phyloP scores from a whole-genome alignment of 2,797 vertebrate species.

The Macropus fuliginosus region DNA sequence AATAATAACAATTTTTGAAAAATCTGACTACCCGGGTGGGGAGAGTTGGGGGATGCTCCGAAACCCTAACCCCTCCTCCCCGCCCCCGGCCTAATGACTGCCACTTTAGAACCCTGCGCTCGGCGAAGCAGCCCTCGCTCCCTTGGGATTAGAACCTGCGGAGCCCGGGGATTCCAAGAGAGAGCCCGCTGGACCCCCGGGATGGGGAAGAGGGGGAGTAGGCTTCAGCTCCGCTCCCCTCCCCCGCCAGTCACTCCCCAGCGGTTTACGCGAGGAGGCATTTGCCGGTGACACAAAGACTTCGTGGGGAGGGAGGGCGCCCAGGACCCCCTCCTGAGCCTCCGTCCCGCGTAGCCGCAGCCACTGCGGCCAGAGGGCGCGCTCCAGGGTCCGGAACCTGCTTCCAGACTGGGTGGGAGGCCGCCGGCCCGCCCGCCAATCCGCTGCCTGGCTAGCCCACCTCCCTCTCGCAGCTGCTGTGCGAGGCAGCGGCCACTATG shows the following conservation, averaged over 20 bases:
- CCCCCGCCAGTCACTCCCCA: background rate
- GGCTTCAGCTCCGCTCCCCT: background rate
- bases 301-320: background rate
- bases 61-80: background rate
- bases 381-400: background rate
- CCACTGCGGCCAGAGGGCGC: background rate
- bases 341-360: background rate
- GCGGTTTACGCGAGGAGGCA: background rate
- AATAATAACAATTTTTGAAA: background rate
- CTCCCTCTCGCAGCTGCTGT: constrained; percentile 22
- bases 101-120: constrained; percentile 14
- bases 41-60: background rate
- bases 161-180: background rate
- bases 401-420: background rate
- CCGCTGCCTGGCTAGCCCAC: background rate
- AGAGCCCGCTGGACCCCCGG: background rate
- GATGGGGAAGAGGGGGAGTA: background rate
- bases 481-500: constrained; percentile 64
- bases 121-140: constrained; percentile 33
- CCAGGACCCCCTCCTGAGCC: background rate
- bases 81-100: background rate
- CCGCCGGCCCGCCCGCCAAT: background rate
- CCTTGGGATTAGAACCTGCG: background rate
- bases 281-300: background rate
- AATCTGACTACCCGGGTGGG: background rate